Conservation (phyloP, 2,797 vertebrate genomes). For the Aratinga solstitialis region DNA sequence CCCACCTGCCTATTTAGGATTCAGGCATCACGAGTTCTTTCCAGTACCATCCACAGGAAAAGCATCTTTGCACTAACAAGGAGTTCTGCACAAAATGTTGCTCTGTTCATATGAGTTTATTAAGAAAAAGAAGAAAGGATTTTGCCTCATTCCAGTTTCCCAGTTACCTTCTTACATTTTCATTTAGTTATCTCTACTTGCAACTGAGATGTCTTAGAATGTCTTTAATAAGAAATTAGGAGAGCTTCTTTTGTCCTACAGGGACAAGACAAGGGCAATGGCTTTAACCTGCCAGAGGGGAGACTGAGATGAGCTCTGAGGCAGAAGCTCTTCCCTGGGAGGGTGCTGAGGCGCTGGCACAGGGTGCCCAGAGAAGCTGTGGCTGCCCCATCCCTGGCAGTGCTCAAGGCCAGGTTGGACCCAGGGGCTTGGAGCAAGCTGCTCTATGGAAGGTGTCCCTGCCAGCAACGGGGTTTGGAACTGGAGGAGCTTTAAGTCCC, state of each 20-base stretch:
- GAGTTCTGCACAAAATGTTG: neutral
- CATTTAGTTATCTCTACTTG: neutral
- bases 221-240: neutral
- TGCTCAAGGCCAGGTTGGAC: no score
- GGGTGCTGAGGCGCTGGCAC: no score
- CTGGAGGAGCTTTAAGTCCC: neutral
- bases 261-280: neutral
- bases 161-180: neutral
- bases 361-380: no score
- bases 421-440: neutral
- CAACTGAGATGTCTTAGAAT: neutral
- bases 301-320: neutral
- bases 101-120: neutral
- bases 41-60: neutral
- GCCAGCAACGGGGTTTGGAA: rapidly evolving
- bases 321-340: neutral
- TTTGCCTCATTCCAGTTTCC: neutral
- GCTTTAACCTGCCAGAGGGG: neutral
- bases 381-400: no score
- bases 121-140: neutral
- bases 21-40: neutral
- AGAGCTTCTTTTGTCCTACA: neutral
- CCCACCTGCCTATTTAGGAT: neutral
- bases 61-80: neutral
- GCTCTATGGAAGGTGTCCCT: neutral